Evolutionary conservation across 2,113 vertebrate genomes (phyloP).

Genomic region (Bothrops jararaca): DNA sequence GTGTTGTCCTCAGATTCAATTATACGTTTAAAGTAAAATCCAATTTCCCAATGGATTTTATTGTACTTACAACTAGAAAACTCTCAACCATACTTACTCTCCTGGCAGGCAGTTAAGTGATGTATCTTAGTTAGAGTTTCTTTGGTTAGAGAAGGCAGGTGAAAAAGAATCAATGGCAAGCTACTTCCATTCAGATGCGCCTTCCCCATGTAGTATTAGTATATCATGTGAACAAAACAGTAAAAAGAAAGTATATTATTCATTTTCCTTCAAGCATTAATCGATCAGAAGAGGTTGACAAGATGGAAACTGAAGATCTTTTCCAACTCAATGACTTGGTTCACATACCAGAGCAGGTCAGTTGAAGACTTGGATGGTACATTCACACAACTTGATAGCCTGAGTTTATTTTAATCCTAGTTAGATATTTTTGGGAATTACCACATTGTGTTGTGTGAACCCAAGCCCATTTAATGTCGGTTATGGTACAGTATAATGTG

Average conservation of each 20-base stretch:
- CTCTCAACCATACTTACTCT: not conserved
- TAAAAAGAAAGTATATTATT: not conserved
- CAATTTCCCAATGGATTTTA: not conserved
- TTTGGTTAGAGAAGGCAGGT: not conserved
- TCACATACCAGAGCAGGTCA: not conserved
- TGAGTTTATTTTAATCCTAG: not conserved
- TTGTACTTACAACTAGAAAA: not conserved
- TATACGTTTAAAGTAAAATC: not conserved
- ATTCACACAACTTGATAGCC: not conserved
- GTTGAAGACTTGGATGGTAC: not conserved
- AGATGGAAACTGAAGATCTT: not conserved
- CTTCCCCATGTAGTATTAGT: not conserved
- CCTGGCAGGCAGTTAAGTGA: not conserved
- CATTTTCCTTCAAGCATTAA: not conserved
- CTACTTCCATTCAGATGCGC: not conserved
- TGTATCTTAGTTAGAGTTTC: not conserved
- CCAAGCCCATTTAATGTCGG: not conserved
- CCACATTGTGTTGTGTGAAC: not conserved
- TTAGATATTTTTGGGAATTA: not conserved
- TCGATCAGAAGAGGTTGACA: not conserved
- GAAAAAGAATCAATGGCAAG: not conserved
- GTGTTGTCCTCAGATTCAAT: not conserved
- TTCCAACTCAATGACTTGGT: not conserved
- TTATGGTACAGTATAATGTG: not conserved
- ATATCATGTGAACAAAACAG: not conserved